Evolutionary conservation across 2,888 invertebrate genomes (phyloP), one percentile per base, ranked within the genome.

Genomic region (Sesamia inferens): DNA sequence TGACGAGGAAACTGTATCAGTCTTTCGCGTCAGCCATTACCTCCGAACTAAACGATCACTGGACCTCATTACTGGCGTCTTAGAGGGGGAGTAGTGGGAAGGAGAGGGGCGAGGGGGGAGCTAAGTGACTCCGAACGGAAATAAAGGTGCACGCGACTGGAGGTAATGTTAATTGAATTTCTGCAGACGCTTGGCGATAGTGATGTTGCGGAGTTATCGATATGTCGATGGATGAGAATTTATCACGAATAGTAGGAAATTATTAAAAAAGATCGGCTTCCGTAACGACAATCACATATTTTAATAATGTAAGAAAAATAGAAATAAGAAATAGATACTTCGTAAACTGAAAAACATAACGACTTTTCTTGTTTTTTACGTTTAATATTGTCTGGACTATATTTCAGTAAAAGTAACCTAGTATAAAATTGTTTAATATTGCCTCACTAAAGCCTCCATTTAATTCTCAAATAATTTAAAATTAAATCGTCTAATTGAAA

Each of bases 151-250:
- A 96, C 93, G 96, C 95, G 96, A 96, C 95, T 96, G 96, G 94
- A 96, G 96, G 96, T 96, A 96, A 96, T 96, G 96, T 96, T 96
- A 96, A 96, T 96, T 96, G 96, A 96, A 96, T 96, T 96, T 96
- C 96, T 95, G 95, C 96, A 95, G 95, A 96, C 96, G 95, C 91
- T 90, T 84, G 88, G 82, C 61, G 74, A 73, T 92, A 94, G 92
- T 85, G 93, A 69, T 85, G 92, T 88, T 81, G 51, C 11, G 10
- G 10, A 14, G 44, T 7, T 66, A 75, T 87, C 81, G 87, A 83
- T 87, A 74, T 77, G 68, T 87, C 85, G 84, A 84, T 79, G 63
- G 48, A 54, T 63, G 55, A 0, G 22, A 58, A 63, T 58, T 44
- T 24, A 74, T 22, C n/a, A 31, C 31, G 10, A 7, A 7, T 65